Evolutionary conservation across 2,888 invertebrate species (phyloP), one percentile per base, ranked within the genome.

Genomic region (Cephus spinipes): DNA sequence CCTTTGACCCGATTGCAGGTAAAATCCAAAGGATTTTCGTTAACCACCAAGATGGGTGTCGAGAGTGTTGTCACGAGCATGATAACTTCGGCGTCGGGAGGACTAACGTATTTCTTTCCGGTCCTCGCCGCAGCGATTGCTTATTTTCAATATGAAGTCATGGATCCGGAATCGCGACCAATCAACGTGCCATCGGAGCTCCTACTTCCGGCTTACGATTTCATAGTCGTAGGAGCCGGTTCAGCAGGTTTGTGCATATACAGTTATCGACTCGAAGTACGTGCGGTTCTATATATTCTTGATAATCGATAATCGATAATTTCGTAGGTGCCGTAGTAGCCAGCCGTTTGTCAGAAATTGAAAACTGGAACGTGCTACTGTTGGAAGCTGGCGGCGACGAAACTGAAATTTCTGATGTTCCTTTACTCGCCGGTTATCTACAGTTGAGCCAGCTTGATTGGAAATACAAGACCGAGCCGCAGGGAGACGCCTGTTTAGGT

Each of bases 401-500:
- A 92, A 97, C 97, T 0, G 97, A 97, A 91, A 95, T 97, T 87
- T 97, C 97, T 0, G 97, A 98, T 87, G 97, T 97, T 1, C 97
- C 97, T 0, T 92, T 97, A 4, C 93, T 98, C 89, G 97, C 98
- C 0, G 97, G 96, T 0, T 98, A 97, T 88, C 92, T 98, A 77
- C 97, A 98, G 91, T 93, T 97, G 12, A 97, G 96, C 81, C 95
- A 96, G 89, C 92, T 98, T 76, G 98, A 98, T 90, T 98, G 98
- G 98, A 95, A 97, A 88, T 98, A 97, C 90, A 98, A 98, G 92
- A 97, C 97, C 1, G 98, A 98, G 89, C 97, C 98, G 0, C 96
- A 97, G 86, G 95, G 95, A 71, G 95, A 94, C 9, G 94, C 95
- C 30, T 97, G 97, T 90, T 93, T 97, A 88, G 97, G 97, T 97